phyloP scores from a whole-genome alignment of 2,797 vertebrate species.

The Chloroceryle amazona region DNA sequence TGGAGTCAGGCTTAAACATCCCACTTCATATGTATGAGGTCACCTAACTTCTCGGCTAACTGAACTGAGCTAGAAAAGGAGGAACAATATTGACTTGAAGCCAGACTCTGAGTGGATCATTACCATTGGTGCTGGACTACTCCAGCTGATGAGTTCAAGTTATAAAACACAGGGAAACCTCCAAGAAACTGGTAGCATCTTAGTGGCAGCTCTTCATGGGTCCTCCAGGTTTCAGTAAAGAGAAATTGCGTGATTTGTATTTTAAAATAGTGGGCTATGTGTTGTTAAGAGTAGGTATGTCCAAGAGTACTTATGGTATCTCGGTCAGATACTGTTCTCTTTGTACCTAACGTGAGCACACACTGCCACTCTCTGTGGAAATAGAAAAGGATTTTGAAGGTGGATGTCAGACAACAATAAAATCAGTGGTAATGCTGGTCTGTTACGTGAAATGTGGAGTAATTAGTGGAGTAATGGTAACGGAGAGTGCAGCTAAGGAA shows the following conservation, averaged over 20 bases:
- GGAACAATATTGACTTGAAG: not conserved
- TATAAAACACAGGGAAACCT: not conserved
- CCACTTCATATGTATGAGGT: not conserved
- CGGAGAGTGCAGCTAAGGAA: not conserved
- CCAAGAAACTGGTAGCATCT: not conserved
- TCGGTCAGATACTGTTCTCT: not conserved
- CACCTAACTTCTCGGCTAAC: not conserved
- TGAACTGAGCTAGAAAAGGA: not conserved
- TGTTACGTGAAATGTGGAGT: not conserved
- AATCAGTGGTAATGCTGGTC: not conserved
- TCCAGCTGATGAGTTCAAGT: not conserved
- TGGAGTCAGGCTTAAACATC: not conserved
- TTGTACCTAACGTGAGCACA: not conserved
- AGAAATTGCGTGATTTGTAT: not conserved
- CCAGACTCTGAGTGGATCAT: not conserved
- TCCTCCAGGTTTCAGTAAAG: not conserved
- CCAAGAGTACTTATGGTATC: not conserved
- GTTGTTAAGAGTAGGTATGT: not conserved
- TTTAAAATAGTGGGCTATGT: not conserved
- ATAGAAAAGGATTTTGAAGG: not conserved
- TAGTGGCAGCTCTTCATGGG: not conserved
- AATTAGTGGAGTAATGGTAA: not conserved
- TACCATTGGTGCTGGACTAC: not conserved
- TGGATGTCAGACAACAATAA: not conserved
- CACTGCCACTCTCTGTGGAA: not conserved